Base-by-base conservation (phyloP, 2,888 invertebrate species). In the Pollenia griseotomentosa region DNA sequence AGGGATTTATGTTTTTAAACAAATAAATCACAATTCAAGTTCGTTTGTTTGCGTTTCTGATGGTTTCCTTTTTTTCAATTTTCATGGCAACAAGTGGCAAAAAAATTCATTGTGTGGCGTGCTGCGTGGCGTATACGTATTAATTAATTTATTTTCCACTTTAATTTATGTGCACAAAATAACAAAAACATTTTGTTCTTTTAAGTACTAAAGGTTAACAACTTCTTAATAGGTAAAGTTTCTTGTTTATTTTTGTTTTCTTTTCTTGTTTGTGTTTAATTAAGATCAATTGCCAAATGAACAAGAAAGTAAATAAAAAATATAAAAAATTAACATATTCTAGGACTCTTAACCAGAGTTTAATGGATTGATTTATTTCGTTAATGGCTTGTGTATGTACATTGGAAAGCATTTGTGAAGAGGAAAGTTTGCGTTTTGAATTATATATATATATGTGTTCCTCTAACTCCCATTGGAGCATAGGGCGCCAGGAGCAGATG, bases 1-100 rank as follows among this genome's bases (percentile, higher is more conserved):
- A 23, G 42, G 63, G 74, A 86, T 86, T 79, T 86, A 83, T 83
- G 53, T 23, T 16, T 59, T 51, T 11, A 48, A 33, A 61, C 40
- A 79, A 66, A 78, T 86, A 33, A 23, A 55, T 71, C 74, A 74
- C 66, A 68, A 78, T 51, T 66, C 70, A 55, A 55, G 55, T 51
- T 42, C 9, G 42, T 61, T n/a, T 59, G 40, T 42, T 42, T 66
- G 57, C 14, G 33, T 42, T 68, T 73, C n/a, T 55, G 33, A 9
- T 53, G 51, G 6, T 9, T 48, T 12, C 57, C 3, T 44, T 16
- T 14, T n/a, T 16, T 48, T 59, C 61, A 19, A 6, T 33, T 55
- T 79, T 48, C 19, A 48, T 51, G 65, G 44, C 65, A 78, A 79
- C 59, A 79, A 74, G 59, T 65, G 42, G 1, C 8, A 9, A 12